Conservation (phyloP, 2,113 vertebrate genomes). For the Aythya baeri region DNA sequence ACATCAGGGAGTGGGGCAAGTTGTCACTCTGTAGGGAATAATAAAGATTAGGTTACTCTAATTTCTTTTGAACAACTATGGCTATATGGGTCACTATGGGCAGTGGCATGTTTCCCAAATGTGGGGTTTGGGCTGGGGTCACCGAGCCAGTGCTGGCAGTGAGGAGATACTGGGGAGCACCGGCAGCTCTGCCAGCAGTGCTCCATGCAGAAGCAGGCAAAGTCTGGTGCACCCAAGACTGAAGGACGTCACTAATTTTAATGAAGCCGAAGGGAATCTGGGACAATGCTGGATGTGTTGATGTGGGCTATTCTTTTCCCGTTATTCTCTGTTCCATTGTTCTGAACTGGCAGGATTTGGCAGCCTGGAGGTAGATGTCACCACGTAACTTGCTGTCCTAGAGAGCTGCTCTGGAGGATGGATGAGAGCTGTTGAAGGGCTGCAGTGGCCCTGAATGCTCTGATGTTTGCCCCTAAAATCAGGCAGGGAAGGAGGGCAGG, state of each 20-base stretch:
- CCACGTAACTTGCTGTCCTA: background rate
- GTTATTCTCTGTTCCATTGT: background rate
- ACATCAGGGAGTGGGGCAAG: conserved; percentile 73
- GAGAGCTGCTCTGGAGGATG: background rate
- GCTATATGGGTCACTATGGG: conserved; percentile 79
- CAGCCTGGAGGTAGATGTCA: background rate
- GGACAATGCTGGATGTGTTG: background rate
- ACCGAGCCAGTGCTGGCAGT: background rate
- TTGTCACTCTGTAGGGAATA: conserved; percentile 76
- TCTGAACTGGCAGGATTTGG: background rate
- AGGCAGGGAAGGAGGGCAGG: background rate
- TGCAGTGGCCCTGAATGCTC: background rate
- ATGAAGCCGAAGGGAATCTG: background rate
- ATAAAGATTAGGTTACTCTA: conserved; percentile 80
- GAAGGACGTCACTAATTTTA: background rate
- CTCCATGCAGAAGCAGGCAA: background rate
- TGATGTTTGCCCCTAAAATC: background rate
- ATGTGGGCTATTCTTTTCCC: background rate
- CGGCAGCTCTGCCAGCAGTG: too few relatives aligned
- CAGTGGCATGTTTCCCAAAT: background rate
- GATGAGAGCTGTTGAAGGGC: background rate
- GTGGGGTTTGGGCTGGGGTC: background rate
- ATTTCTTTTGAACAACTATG: conserved; percentile 84
- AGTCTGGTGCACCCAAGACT: background rate
- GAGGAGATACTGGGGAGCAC: too few relatives aligned